Evolutionary conservation across 2,888 invertebrate genomes (phyloP).

Genomic region (Trachelus stipa): DNA sequence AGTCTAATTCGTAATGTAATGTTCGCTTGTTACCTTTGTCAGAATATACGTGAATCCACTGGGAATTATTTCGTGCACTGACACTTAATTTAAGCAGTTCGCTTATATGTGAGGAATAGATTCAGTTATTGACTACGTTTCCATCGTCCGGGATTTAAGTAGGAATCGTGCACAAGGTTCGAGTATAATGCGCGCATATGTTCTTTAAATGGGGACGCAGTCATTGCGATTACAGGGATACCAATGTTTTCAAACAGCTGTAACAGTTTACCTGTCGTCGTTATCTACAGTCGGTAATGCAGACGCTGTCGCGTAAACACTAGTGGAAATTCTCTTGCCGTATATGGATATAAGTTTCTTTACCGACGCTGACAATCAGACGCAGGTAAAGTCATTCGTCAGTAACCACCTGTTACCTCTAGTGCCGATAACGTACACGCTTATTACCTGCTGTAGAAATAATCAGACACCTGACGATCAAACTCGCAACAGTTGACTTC

Average conservation of each 20-base stretch:
- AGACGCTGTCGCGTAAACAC: neutral
- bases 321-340: slow-evolving; percentile 10
- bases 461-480: neutral
- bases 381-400: slow-evolving; percentile 9
- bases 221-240: no score
- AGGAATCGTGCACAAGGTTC: no score
- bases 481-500: neutral
- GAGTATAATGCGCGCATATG: no score
- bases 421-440: neutral
- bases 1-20: neutral
- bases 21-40: neutral
- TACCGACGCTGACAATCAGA: slow-evolving; percentile 15
- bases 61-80: neutral
- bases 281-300: neutral
- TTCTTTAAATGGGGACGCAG: no score
- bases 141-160: no score
- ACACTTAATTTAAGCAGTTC: neutral
- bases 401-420: neutral
- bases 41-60: neutral
- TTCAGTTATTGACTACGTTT: neutral
- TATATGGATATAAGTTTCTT: slow-evolving; percentile 15
- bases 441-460: neutral
- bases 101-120: neutral
- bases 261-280: neutral
- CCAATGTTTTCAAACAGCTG: no score